Evolutionary conservation across 2,888 invertebrate genomes (phyloP), one percentile per base, ranked within the genome.

Genomic region (Drosophila bunnanda): DNA sequence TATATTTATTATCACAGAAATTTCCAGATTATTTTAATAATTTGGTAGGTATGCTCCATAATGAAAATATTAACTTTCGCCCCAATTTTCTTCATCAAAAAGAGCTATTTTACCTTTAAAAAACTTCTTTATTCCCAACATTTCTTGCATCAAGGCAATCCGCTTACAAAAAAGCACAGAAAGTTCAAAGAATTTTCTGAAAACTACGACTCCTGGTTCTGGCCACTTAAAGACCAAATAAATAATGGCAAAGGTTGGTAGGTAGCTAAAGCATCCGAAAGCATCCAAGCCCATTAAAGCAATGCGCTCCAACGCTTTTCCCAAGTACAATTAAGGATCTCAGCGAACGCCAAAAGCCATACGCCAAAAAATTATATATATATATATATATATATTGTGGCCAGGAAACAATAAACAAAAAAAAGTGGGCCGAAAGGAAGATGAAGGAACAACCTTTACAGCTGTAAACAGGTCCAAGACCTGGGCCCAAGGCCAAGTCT

Each of bases 311-410:
- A 75, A 83, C 80, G 83, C 83, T 74, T 46, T 55, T n/a, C 53
- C 67, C 57, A 68, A 67, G 78, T 80, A 82, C 88, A 83, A 83
- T 83, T 83, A 83, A 70, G 83, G 60, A 78, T 75, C 80, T 80
- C 67, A 70, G 46, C 73, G 59, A 75, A 71, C 77, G 60, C 77
- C 73, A 75, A 82, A 78, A 82, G 86, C 78, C 86, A 78, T 60
- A 81, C 69, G 52, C 65, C 73, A 53, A 60, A 52, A 66, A 25
- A 44, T 25, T 25, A 25, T 25, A 25, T 15, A 25, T 43, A 43
- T 25, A 25, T 15, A 25, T 43, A 43, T 22, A 60, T 55, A 54
- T 46, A 65, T 71, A 56, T 69, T 77, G 59, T 59, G 80, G 61
- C 28, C 48, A 75, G 72, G 58, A 67, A 73, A 75, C 66, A 76